phyloP scores from a whole-genome alignment of 2,113 vertebrate species.

The Prionailurus viverrinus region DNA sequence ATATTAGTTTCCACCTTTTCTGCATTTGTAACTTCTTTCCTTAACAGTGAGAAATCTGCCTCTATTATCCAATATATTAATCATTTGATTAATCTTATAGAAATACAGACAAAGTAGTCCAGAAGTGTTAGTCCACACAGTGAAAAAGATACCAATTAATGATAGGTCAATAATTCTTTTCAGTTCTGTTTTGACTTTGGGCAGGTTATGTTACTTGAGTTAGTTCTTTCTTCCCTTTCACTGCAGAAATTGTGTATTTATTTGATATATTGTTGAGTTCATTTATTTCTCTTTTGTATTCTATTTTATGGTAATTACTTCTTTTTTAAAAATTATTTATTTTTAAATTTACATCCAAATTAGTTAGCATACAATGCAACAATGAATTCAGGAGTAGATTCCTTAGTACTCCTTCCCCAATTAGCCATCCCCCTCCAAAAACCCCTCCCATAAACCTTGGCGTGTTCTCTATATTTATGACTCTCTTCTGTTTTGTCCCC shows the following conservation, averaged over 20 bases:
- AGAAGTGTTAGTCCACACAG: neutral
- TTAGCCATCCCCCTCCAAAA: no score
- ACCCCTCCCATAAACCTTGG: no score
- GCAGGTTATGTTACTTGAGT: neutral
- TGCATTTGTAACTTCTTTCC: neutral
- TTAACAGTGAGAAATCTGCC: neutral
- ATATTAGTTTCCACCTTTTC: neutral
- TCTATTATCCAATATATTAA: neutral
- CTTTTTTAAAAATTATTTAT: no score
- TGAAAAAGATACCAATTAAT: neutral
- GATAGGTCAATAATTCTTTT: neutral
- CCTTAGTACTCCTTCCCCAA: no score
- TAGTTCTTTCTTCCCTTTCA: neutral
- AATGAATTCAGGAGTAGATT: no score
- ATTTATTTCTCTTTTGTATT: neutral
- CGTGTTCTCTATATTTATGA: no score
- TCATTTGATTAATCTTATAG: neutral
- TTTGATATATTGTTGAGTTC: neutral
- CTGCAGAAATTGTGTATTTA: neutral
- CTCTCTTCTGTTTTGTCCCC: no score
- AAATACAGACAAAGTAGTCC: neutral
- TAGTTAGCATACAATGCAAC: no score
- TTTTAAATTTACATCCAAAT: no score
- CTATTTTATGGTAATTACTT: neutral
- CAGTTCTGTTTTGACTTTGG: neutral